Evolutionary conservation across 2,113 vertebrate species (phyloP).

Genomic region (Ornithorhynchus anatinus): DNA sequence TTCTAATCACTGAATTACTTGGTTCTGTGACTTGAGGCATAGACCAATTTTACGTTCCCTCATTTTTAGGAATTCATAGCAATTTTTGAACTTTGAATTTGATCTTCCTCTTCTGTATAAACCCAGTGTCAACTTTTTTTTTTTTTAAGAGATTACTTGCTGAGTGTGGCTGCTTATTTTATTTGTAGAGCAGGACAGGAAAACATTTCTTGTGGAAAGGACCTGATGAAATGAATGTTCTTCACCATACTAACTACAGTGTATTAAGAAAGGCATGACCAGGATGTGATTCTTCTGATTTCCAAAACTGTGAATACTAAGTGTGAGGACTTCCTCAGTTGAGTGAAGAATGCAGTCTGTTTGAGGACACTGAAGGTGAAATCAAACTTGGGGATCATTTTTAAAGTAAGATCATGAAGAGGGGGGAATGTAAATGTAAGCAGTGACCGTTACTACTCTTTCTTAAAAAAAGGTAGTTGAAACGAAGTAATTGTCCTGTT

Average conservation of each 20-base stretch:
- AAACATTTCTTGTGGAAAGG: slow-evolving; percentile 36
- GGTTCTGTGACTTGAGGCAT: slow-evolving; percentile 60
- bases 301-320: too few species aligned
- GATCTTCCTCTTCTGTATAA: slow-evolving; percentile 50
- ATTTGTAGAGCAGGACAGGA: slow-evolving; percentile 39
- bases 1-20: slow-evolving; percentile 57
- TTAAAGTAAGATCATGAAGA: too few species aligned
- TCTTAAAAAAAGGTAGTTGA: too few species aligned
- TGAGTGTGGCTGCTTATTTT: slow-evolving; percentile 43
- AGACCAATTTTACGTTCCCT: slow-evolving; percentile 40
- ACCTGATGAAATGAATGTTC: slow-evolving; percentile 36
- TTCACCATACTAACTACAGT: slow-evolving; percentile 22
- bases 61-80: slow-evolving; percentile 50
- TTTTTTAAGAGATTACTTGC: slow-evolving; percentile 51
- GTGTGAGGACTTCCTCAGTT: too few species aligned
- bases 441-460: too few species aligned
- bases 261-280: too few species aligned
- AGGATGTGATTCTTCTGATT: too few species aligned
- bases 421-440: too few species aligned
- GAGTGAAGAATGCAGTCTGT: too few species aligned
- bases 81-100: slow-evolving; percentile 47
- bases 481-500: too few species aligned
- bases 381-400: too few species aligned
- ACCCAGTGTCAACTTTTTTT: slow-evolving; percentile 46
- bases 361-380: too few species aligned